phyloP scores from a whole-genome alignment of 2,797 vertebrate species.

The Cynopterus sphinx region DNA sequence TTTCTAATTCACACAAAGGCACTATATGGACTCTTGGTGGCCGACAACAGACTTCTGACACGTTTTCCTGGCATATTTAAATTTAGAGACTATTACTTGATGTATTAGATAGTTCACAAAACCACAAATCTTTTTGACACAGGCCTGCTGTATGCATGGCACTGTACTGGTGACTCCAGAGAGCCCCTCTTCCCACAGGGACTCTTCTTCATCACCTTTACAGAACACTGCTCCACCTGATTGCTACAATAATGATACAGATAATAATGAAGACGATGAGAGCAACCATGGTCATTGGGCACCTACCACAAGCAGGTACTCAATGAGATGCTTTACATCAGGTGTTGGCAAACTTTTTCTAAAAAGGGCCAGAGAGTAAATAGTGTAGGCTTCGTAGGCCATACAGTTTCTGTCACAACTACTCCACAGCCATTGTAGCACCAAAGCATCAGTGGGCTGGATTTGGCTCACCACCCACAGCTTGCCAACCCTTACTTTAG shows the following conservation, averaged over 20 bases:
- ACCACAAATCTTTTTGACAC: not conserved
- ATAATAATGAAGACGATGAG: accelerated
- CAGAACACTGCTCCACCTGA: not conserved
- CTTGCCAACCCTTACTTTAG: not conserved
- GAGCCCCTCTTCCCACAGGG: not conserved
- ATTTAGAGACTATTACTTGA: not conserved
- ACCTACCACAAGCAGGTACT: not conserved
- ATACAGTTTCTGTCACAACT: not conserved
- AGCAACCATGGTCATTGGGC: not conserved
- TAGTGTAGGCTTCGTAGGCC: not conserved
- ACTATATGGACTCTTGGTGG: not conserved
- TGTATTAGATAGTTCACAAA: not conserved
- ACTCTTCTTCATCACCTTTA: not conserved
- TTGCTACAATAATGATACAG: not conserved
- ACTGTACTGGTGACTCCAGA: not conserved
- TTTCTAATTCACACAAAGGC: conserved; percentile 29
- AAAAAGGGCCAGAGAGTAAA: not conserved
- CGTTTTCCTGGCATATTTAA: conserved; percentile 6
- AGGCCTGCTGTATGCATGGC: not conserved
- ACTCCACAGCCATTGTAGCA: not conserved
- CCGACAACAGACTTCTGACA: not conserved
- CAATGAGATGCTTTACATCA: not conserved
- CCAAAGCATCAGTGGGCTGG: not conserved
- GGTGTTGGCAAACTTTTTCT: not conserved
- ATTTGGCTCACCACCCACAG: not conserved